Percentiles rank a stretch among this genome's conserved stretches.
These are phyloP conservation scores for Drosophila rubida DNA, from an alignment of 2,888 invertebrate genomes.

Conservation along the genomic window DNA sequence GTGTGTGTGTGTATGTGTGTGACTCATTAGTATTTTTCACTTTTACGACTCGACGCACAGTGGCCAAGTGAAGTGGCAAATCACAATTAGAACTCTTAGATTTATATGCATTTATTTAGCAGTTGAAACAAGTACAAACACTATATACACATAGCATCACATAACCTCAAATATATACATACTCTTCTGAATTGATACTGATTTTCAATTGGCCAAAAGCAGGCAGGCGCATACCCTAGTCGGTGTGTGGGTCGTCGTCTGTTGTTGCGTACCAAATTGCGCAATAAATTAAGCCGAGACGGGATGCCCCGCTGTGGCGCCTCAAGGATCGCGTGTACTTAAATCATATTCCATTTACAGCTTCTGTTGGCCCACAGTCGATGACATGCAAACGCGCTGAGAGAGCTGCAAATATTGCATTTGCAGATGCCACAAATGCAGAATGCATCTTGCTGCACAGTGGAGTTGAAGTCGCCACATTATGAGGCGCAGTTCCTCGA, in stretches of 20 bases:
- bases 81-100: too few relatives aligned
- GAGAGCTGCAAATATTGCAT: background rate
- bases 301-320: conserved; percentile 54
- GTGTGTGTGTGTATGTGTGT: background rate
- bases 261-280: conserved; percentile 54
- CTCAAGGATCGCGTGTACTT: conserved; percentile 66
- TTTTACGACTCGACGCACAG: conserved; percentile 29
- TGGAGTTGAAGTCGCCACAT: conserved; percentile 21
- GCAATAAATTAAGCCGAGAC: conserved; percentile 56
- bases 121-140: too few relatives aligned
- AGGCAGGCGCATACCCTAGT: too few relatives aligned
- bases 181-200: conserved; percentile 30
- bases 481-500: conserved; percentile 42
- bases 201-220: conserved; percentile 23
- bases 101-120: too few relatives aligned
- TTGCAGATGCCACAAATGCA: background rate
- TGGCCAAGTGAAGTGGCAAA: too few relatives aligned
- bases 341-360: conserved; percentile 66
- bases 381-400: conserved; percentile 14
- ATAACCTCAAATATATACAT: too few relatives aligned
- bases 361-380: conserved; percentile 55
- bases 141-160: too few relatives aligned
- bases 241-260: too few relatives aligned
- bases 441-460: too few relatives aligned
- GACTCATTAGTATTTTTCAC: conserved; percentile 36